Percentiles rank a stretch among this genome's conserved stretches.
These are phyloP conservation scores for Xenops minutus DNA, from an alignment of 2,797 vertebrate genomes.

Conservation along the genomic window DNA sequence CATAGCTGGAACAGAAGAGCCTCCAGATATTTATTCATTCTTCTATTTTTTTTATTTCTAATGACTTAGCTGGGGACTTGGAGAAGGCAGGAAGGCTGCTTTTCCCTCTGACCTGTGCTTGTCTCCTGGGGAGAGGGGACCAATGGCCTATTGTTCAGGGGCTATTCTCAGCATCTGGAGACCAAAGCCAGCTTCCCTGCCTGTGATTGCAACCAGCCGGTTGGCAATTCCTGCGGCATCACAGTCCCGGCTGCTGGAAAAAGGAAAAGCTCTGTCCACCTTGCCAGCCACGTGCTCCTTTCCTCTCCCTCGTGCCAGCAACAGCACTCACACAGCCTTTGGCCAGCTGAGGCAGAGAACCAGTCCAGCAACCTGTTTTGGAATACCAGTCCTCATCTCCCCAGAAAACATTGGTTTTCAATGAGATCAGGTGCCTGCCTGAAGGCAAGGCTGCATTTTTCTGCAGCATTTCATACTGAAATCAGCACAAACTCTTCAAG, in stretches of 20 bases:
- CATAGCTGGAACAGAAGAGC: neutral
- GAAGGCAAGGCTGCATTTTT: neutral
- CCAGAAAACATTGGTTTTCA: neutral
- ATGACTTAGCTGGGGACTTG: neutral
- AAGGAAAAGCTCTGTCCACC: neutral
- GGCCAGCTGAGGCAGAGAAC: neutral
- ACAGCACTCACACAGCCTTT: neutral
- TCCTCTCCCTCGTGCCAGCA: neutral
- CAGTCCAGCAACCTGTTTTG: neutral
- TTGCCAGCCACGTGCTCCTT: neutral
- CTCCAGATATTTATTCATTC: neutral
- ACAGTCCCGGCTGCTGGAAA: neutral
- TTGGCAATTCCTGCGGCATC: neutral
- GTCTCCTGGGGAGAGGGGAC: neutral
- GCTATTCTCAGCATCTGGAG: neutral
- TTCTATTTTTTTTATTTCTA: neutral
- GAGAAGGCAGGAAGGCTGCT: neutral
- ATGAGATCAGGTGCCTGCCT: constrained; percentile 17
- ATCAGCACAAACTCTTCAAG: neutral
- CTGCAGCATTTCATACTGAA: neutral
- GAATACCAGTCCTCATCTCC: neutral
- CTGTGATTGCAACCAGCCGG: neutral
- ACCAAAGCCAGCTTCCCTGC: neutral
- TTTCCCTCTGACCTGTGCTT: neutral
- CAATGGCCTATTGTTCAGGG: rapidly evolving